Evolutionary conservation across 2,113 vertebrate species (phyloP).

Genomic region (Vanacampus margaritifer): DNA sequence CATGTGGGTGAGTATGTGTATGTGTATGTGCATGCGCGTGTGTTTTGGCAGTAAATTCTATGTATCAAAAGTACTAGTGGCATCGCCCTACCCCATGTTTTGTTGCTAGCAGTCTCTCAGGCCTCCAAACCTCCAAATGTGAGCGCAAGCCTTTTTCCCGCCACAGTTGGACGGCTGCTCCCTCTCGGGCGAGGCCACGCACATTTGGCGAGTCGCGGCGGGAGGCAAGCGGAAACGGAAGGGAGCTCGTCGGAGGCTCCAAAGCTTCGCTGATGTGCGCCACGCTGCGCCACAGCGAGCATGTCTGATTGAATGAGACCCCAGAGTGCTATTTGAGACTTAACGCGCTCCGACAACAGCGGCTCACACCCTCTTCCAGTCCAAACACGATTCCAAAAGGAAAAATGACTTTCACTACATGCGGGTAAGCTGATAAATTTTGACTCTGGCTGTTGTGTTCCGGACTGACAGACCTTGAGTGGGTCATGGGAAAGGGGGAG

Average conservation of each 20-base stretch:
- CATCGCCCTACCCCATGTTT: neutral
- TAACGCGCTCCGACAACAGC: constrained; percentile 47
- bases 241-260: constrained; percentile 9
- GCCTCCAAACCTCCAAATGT: neutral
- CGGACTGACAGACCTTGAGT: no score
- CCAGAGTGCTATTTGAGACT: constrained; percentile 50
- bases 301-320: constrained; percentile 64
- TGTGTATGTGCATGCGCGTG: no score
- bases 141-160: constrained; percentile 25
- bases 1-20: no score
- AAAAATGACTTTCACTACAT: neutral
- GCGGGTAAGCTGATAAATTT: constrained; percentile 3
- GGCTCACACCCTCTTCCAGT: constrained; percentile 39
- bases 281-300: constrained; percentile 49
- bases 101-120: neutral
- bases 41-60: no score
- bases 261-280: constrained; percentile 45
- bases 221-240: constrained; percentile 19
- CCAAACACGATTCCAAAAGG: constrained; percentile 29
- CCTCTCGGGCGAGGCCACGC: constrained; percentile 42
- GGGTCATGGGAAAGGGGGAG: no score
- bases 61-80: no score
- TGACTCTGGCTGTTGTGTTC: neutral
- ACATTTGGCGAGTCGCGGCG: constrained; percentile 34
- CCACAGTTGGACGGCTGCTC: constrained; percentile 45